A percentile compares a stretch with the other conserved stretches of the same genome.
These are phyloP conservation scores for Blastobasis lacticolella DNA, from an alignment of 2,888 invertebrate genomes.

Conservation along the genomic window DNA sequence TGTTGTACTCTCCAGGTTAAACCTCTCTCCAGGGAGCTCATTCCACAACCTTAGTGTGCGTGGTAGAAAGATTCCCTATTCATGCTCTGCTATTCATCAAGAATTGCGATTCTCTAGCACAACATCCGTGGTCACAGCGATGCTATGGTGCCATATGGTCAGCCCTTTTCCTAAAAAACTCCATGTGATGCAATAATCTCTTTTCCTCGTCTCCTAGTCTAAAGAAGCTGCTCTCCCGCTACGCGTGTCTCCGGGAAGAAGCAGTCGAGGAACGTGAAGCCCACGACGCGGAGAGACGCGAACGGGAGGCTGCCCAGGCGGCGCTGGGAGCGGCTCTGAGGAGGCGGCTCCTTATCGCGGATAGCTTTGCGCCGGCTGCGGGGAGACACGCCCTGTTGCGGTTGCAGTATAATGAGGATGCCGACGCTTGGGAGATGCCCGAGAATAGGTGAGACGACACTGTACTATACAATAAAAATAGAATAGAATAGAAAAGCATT, in stretches of 20 bases:
- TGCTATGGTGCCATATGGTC: neutral
- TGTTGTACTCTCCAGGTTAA: no score
- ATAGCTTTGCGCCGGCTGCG: slow-evolving; percentile 86
- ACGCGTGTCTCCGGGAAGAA: slow-evolving; percentile 75
- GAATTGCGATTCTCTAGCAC: no score
- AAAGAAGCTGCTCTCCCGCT: slow-evolving; percentile 90
- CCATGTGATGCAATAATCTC: neutral
- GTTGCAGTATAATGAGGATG: slow-evolving; percentile 47
- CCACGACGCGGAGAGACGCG: slow-evolving; percentile 92
- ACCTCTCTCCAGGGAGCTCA: no score
- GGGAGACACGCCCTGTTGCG: slow-evolving; percentile 36
- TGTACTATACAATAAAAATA: no score
- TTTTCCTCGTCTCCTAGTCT: slow-evolving; percentile 73
- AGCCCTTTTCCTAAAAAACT: no score
- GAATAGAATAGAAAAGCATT: no score
- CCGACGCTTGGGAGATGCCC: slow-evolving; percentile 46
- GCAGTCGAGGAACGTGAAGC: slow-evolving; percentile 78
- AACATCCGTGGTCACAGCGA: no score
- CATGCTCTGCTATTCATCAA: no score
- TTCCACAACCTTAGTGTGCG: no score
- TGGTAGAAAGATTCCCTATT: no score
- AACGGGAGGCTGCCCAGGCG: slow-evolving; percentile 84
- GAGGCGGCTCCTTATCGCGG: slow-evolving; percentile 88
- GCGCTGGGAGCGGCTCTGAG: slow-evolving; percentile 33
- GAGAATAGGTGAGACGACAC: slow-evolving; percentile 16